phyloP scores from a whole-genome alignment of 2,113 vertebrate species.

The Dipodomys ordii region DNA sequence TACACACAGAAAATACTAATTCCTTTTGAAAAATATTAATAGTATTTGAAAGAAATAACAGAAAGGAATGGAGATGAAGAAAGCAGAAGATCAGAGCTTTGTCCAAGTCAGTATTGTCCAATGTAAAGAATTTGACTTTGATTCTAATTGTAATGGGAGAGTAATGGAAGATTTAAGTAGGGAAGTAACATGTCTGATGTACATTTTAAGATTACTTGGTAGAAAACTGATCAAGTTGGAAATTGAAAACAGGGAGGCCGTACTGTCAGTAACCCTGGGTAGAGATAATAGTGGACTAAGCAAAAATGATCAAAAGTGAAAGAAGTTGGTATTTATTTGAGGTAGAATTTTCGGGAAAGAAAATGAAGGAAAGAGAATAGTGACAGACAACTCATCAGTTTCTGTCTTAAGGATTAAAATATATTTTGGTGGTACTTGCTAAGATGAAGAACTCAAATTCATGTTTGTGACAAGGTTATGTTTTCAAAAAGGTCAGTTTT shows the following conservation, averaged over 20 bases:
- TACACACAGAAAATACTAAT: too few relatives aligned
- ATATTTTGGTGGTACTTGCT: conserved; percentile 20
- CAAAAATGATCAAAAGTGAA: neutral
- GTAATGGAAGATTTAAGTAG: neutral
- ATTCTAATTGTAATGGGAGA: neutral
- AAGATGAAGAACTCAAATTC: neutral
- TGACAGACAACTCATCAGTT: neutral
- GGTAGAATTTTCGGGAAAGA: conserved; percentile 8
- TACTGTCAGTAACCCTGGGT: neutral
- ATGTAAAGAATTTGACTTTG: neutral
- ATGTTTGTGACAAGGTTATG: conserved; percentile 12
- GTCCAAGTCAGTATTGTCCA: neutral
- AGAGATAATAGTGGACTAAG: neutral
- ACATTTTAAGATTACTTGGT: neutral
- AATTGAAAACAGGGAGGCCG: neutral
- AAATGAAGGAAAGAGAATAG: neutral
- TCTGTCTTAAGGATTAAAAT: conserved; percentile 21
- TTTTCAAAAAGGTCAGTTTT: neutral
- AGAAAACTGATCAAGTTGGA: neutral
- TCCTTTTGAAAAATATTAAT: neutral
- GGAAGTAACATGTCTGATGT: neutral
- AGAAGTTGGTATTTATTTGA: neutral
- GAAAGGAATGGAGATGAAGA: neutral
- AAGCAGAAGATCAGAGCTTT: neutral
- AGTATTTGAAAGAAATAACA: neutral